A percentile compares a stretch with the other conserved stretches of the same genome.
phyloP scores from a whole-genome alignment of 2,888 invertebrate genomes.

The Nemotelus nigrinus region DNA sequence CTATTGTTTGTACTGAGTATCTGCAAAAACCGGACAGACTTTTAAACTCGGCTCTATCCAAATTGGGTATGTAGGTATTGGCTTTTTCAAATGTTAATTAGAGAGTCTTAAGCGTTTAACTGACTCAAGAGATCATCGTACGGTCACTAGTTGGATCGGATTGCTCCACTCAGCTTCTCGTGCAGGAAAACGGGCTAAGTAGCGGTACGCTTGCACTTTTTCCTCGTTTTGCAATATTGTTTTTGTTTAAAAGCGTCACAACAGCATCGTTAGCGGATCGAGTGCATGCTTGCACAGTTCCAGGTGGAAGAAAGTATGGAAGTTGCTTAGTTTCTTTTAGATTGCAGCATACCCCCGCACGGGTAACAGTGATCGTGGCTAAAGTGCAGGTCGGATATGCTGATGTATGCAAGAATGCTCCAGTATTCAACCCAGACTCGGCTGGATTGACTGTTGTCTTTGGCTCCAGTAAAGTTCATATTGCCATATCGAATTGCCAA shows the following conservation, averaged over 20 bases:
- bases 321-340: neutral
- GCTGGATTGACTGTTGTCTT: neutral
- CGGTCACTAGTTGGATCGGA: neutral
- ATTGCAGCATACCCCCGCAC: neutral
- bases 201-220: constrained; percentile 46
- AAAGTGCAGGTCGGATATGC: too few relatives aligned
- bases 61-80: constrained; percentile 31
- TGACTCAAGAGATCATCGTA: constrained; percentile 19
- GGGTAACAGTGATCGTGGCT: too few relatives aligned
- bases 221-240: constrained; percentile 19
- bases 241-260: constrained; percentile 1
- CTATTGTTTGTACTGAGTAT: neutral
- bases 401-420: too few relatives aligned
- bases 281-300: neutral
- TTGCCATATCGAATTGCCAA: neutral
- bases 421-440: too few relatives aligned
- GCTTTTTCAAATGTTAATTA: constrained; percentile 40
- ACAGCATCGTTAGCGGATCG: neutral
- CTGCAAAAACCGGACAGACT: constrained; percentile 23
- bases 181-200: constrained; percentile 29
- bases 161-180: neutral
- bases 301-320: neutral
- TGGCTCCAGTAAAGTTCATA: neutral
- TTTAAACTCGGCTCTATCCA: constrained; percentile 7
- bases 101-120: constrained; percentile 23